Evolutionary conservation across 2,113 vertebrate genomes (phyloP).

Genomic region (Colaptes auratus): DNA sequence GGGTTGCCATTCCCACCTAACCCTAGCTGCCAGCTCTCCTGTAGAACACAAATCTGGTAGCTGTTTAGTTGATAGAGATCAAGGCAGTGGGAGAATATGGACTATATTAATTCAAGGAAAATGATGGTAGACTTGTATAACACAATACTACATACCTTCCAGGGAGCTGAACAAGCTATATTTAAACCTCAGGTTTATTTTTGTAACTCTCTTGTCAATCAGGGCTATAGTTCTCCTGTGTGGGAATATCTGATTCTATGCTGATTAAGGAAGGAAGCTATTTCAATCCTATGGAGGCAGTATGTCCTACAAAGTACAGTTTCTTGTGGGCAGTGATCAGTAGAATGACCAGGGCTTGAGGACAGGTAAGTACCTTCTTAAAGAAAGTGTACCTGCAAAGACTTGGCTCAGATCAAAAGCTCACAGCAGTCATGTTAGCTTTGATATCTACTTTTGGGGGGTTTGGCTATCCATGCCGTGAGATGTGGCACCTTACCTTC

Average conservation of each 20-base stretch:
- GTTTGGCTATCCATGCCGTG: neutral
- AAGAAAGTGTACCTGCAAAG: neutral
- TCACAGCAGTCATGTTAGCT: neutral
- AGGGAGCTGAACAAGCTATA: conserved; percentile 71
- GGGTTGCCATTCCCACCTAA: conserved; percentile 26
- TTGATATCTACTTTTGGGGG: neutral
- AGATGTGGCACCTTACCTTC: neutral
- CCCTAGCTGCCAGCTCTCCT: neutral
- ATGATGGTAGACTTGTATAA: conserved; percentile 76
- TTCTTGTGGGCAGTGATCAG: conserved; percentile 38
- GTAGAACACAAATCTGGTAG: conserved; percentile 3
- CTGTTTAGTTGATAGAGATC: conserved; percentile 25
- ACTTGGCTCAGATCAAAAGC: neutral
- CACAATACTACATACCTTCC: conserved; percentile 73
- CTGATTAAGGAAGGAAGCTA: conserved; percentile 62
- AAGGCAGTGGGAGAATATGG: conserved; percentile 30
- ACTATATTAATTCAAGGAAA: conserved; percentile 58
- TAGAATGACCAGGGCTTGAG: conserved; percentile 3
- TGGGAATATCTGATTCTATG: conserved; percentile 72
- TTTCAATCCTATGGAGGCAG: conserved; percentile 55
- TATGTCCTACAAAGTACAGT: conserved; percentile 25
- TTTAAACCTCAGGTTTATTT: conserved; percentile 77
- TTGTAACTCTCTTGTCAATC: conserved; percentile 76
- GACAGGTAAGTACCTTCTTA: neutral
- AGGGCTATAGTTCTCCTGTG: conserved; percentile 70